phyloP scores from a whole-genome alignment of 2,797 vertebrate genomes.

The Darevskia mixta region DNA sequence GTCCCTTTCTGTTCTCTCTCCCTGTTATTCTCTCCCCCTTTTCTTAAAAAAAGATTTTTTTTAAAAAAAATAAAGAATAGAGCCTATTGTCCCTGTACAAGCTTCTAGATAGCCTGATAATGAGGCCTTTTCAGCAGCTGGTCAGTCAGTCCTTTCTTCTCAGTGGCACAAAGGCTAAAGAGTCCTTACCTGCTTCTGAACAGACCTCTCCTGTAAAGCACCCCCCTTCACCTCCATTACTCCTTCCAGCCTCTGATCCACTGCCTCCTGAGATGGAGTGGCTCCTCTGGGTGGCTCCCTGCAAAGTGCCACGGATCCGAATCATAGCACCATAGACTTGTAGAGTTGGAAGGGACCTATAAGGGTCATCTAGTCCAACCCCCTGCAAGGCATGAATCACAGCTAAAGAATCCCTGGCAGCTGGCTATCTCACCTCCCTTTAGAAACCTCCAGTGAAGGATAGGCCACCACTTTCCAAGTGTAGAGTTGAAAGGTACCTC shows the following conservation, averaged over 20 bases:
- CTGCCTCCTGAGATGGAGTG: not conserved
- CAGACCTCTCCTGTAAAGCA: accelerated
- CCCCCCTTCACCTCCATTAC: not conserved
- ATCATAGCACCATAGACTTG: not conserved
- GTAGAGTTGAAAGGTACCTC: too few species aligned
- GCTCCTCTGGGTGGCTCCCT: not conserved
- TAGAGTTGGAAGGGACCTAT: too few species aligned
- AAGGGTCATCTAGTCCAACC: too few species aligned
- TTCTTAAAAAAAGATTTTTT: too few species aligned
- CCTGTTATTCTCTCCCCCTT: not conserved
- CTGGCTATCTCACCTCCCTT: too few species aligned
- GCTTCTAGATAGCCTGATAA: constrained; percentile 8
- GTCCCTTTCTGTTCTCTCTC: not conserved
- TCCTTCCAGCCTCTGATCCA: not conserved
- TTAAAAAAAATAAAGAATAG: too few species aligned
- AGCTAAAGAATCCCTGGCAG: too few species aligned
- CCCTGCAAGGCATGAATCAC: too few species aligned
- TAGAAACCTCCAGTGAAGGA: too few species aligned
- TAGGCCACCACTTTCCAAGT: too few species aligned
- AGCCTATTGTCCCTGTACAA: not conserved
- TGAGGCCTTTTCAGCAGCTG: constrained; percentile 6
- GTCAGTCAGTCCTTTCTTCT: not conserved
- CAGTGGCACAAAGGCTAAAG: not conserved
- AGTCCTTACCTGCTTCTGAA: not conserved
- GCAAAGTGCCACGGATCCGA: not conserved